Base-by-base conservation (phyloP, 2,113 vertebrate species). In the Platanista minor region DNA sequence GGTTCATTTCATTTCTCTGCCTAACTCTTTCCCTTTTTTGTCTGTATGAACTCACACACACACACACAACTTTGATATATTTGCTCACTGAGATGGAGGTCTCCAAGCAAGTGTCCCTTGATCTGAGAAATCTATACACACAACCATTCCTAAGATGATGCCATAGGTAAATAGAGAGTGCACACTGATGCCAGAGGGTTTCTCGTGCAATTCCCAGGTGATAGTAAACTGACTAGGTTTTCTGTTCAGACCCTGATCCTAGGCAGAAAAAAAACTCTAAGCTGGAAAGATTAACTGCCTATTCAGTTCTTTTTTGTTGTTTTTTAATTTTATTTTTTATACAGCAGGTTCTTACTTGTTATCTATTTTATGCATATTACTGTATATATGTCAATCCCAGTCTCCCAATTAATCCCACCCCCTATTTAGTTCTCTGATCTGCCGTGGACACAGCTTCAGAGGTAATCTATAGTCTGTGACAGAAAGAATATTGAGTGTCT, bases 1-100 rank as follows among this genome's bases (percentile, higher is more conserved):
- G 31, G 49, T 87, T 98, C 49, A 95, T 13, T 57, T 72, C 11
- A 84, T 33, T 88, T 95, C 66, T 94, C 23, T 96, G n/a, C 46
- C 71, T 69, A 3, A 92, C 12, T n/a, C 1, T 89, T 91, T 84
- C 13, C 21, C 5, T 72, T 78, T 39, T 83, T 29, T 29, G 29
- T 69, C 43, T 18, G 1, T 36, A n/a, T 64, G 33, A 94, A 49
- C 9, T 87, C 29, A 72, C 10, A 72, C 21, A 83, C 5, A 83
- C 5, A 43, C 3, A 43, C 21, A 89, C 29, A 75, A 57, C 95
- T 85, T 23, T 83, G 31, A 46, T 72, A 10, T 69, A 27, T 77
- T 96, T 96, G 36, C 46, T 89, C 8, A 3, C 4, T 93, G 75
- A 80, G 43, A 59, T 6, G 36, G n/a, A 67, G 29, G 8, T 25